A percentile compares a stretch with the other conserved stretches of the same genome.
Conservation (phyloP, 2,113 vertebrate species). For the Ciconia stormi region DNA sequence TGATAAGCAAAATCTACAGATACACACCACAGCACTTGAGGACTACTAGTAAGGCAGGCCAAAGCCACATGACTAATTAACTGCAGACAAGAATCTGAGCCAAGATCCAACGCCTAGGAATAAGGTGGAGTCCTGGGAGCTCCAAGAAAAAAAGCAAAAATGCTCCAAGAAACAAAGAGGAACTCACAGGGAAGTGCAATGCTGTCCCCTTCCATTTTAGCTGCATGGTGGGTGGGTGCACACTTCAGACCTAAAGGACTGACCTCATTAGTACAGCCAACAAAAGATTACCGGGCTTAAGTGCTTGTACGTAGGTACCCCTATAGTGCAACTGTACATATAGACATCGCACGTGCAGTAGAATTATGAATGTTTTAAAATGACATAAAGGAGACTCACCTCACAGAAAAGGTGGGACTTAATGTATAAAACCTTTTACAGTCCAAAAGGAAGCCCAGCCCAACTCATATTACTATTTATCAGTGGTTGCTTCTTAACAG, state of each 20-base stretch:
- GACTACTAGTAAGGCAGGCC: background rate
- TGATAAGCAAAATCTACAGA: background rate
- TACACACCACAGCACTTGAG: background rate
- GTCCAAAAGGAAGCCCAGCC: background rate
- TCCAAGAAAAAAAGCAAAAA: background rate
- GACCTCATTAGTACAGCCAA: background rate
- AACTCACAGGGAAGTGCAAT: background rate
- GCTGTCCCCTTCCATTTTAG: background rate
- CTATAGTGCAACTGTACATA: background rate
- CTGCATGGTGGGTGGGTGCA: background rate
- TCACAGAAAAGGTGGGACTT: background rate
- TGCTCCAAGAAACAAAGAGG: background rate
- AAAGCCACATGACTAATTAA: background rate
- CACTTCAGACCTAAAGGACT: background rate
- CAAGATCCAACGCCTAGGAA: background rate
- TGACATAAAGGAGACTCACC: background rate
- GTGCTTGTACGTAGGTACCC: rapidly evolving
- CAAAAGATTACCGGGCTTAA: background rate
- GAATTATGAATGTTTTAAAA: background rate
- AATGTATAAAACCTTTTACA: background rate
- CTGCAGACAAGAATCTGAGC: background rate
- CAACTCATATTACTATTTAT: background rate
- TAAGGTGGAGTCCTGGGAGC: background rate
- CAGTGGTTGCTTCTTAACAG: background rate
- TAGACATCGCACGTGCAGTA: background rate